Evolutionary conservation across 2,797 vertebrate genomes (phyloP), one percentile per base, ranked within the genome.

Genomic region (Microhierax caerulescens): DNA sequence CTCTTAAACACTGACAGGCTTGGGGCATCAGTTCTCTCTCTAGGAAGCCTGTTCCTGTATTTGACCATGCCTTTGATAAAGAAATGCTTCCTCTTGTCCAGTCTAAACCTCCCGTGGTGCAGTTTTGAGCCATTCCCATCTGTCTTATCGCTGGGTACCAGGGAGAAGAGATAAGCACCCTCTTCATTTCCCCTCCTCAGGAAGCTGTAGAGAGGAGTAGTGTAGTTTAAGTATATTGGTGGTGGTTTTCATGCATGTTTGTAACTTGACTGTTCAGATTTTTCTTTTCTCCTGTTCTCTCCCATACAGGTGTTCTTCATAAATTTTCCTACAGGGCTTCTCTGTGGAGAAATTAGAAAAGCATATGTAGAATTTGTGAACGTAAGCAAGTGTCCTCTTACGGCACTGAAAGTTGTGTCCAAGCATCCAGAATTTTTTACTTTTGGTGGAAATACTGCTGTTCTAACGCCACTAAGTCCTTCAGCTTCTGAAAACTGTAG

Each of bases 321-420:
- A 97, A 99, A 99, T 98, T 99, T 99, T 95, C 99, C 99, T 83
- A 99, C 99, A 13, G 99, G 99, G 34, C 98, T 99, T 87, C 98
- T 99, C 32, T 99, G 99, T 91, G 99, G 99, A 61, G 99, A 99
- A 98, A 99, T 99, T 95, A 98, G 99, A 74, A 99, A 99, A 97
- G 99, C 99, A 0, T 99, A 99, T 53, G 99, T 99, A 43, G 99
- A 99, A 97, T 99, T 99, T 98, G 98, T 99, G 87, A 99, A 99
- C 2, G 99, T 99, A 83, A 99, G 99, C 93, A 97, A 97, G 27
- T 99, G 99, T 92, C 98, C 99, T 61, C 98, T 99, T 90, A 98
- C 99, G 0, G 98, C 98, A 77, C 97, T 99, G 91, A 99, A 99
- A 53, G 99, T 99, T 56, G 99, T 98, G 14, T 99, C 99, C 95